phyloP scores from a whole-genome alignment of 2,888 invertebrate species.

The Heterodera filipjevi region DNA sequence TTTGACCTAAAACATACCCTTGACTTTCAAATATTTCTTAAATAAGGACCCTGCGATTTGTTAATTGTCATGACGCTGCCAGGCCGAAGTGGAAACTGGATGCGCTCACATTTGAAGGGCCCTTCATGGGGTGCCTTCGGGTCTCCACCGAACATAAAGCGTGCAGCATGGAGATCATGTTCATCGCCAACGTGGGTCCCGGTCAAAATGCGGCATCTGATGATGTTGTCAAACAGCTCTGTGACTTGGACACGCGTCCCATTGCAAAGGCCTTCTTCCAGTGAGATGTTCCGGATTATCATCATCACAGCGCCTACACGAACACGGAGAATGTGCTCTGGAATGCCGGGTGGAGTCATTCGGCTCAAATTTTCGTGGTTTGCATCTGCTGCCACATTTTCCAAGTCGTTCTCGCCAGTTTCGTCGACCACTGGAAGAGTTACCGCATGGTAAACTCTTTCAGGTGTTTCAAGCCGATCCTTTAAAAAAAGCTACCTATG shows the following conservation, averaged over 20 bases:
- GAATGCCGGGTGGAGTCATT: not conserved
- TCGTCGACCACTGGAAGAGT: not conserved
- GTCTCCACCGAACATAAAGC: not conserved
- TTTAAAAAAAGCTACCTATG: not conserved
- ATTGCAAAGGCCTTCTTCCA: conserved; percentile 17
- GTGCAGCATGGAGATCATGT: not conserved
- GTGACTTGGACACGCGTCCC: conserved; percentile 3
- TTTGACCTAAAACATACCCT: conserved; percentile 13
- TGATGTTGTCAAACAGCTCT: not conserved
- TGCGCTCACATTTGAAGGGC: not conserved
- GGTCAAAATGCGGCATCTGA: not conserved
- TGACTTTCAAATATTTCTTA: too few species aligned
- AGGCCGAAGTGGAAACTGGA: conserved; percentile 8
- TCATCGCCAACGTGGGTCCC: not conserved
- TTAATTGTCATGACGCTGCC: conserved; percentile 15
- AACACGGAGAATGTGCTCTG: not conserved
- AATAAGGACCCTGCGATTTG: not conserved
- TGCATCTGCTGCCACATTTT: not conserved
- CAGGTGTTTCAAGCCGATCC: not conserved
- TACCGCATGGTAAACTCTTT: not conserved
- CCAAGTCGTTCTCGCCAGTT: not conserved
- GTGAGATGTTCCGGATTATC: conserved; percentile 10
- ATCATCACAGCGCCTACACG: conserved; percentile 17
- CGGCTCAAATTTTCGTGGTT: not conserved
- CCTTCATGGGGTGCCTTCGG: conserved; percentile 8